A percentile compares a stretch with the other conserved stretches of the same genome.
Evolutionary conservation across 2,888 invertebrate genomes (phyloP).

Genomic region (Cerastoderma edule): DNA sequence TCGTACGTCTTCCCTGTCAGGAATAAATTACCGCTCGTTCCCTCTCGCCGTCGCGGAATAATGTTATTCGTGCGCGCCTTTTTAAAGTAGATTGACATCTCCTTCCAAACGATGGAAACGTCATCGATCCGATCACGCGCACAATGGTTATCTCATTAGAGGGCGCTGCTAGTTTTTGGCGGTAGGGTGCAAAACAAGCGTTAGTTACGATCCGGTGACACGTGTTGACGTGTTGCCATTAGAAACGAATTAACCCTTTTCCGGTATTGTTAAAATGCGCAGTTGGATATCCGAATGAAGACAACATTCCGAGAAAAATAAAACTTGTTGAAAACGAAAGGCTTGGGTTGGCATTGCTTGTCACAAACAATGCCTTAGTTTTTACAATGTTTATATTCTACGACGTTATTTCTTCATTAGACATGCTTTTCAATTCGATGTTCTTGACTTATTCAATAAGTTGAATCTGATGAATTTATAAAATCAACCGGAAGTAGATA

Average conservation of each 20-base stretch:
- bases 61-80: constrained; percentile 59
- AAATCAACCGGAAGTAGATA: too few species aligned
- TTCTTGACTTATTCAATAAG: too few species aligned
- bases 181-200: constrained; percentile 37
- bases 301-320: too few species aligned
- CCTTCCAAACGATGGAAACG: constrained; percentile 38
- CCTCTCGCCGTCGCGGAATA: constrained; percentile 46
- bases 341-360: too few species aligned
- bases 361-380: too few species aligned
- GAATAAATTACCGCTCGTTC: constrained; percentile 59
- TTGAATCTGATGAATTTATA: too few species aligned
- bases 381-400: too few species aligned
- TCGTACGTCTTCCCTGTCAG: constrained; percentile 48
- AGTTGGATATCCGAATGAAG: too few species aligned
- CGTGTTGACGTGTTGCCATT: constrained; percentile 26
- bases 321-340: too few species aligned
- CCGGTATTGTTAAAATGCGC: not conserved
- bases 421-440: too few species aligned
- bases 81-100: constrained; percentile 59
- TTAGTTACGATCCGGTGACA: constrained; percentile 45
- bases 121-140: constrained; percentile 40
- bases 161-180: constrained; percentile 37
- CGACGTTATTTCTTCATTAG: too few species aligned
- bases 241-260: constrained; percentile 19
- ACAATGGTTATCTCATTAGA: constrained; percentile 44